Base-by-base conservation (phyloP, 2,113 vertebrate species). In the Indicator maculatus region DNA sequence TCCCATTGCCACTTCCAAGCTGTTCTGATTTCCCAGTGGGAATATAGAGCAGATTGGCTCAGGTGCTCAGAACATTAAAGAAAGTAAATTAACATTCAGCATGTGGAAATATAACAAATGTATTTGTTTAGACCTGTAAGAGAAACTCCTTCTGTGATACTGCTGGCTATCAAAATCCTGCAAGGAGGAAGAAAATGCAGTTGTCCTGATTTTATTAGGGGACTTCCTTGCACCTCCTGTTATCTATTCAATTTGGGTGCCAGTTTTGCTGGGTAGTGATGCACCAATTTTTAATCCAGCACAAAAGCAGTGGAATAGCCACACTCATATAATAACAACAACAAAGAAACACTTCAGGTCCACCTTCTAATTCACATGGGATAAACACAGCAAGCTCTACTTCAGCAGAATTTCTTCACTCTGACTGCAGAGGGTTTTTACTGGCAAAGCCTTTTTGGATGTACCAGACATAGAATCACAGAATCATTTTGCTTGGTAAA, bases 31-130 rank as follows among this genome's bases (percentile, higher is more conserved):
- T 50, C 82, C 82, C 89, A 50, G 33, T 39, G 79, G 83, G 31
- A 72, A 65, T 50, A 39, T 3, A 50, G 20, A 90, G 65, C 91
- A 95, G 89, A 86, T 83, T 95, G 94, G 79, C 53, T 93, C 85
- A 93, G 85, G 83, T 93, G 87, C 55, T 91, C 76, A 93, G 61
- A 93, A 94, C 44, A 65, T 65, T 86, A 90, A 90, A 83, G 88
- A 77, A 93, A 96, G 91, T 71, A 93, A 89, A 83, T 89, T 83
- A 90, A 58, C 44, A 93, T 64, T 71, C 55, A 75, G 38, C n/a
- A 75, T 65, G 55, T 53, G 65, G 70, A 88, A 90, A 74, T 90
- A 67, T 9, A 83, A 83, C 39, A 86, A 71, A 88, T 55, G 9
- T 28, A 56, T 81, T 93, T 86, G 23, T 86, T 93, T 93, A 44